Conservation (phyloP, 2,113 vertebrate species). For the Athene noctua region DNA sequence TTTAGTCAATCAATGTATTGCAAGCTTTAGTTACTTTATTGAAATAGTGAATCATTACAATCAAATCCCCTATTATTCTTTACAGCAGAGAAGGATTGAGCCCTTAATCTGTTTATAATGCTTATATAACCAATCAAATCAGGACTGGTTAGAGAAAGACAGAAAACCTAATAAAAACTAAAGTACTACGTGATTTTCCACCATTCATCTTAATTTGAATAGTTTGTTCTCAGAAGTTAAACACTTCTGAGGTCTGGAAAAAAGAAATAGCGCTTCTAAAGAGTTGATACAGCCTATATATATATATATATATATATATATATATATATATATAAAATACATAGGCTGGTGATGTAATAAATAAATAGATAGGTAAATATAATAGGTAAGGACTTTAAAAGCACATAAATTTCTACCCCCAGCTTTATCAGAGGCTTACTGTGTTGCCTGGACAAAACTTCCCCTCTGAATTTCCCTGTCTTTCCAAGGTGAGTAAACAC, state of each 20-base stretch:
- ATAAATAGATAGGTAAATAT: background rate
- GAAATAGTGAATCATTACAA: background rate
- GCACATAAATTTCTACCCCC: background rate
- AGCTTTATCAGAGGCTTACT: background rate
- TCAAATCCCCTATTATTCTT: background rate
- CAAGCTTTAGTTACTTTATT: background rate
- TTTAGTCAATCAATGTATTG: background rate
- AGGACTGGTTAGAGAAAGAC: background rate
- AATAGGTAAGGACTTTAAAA: background rate
- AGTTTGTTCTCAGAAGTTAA: background rate
- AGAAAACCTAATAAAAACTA: background rate
- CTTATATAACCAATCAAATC: background rate
- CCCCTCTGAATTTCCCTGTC: background rate
- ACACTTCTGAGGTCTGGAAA: background rate
- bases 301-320: background rate
- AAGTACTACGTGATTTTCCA: background rate
- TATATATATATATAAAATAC: background rate
- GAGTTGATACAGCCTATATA: background rate
- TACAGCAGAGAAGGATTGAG: background rate
- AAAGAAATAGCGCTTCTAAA: background rate
- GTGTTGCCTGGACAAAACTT: background rate
- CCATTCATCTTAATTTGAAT: background rate
- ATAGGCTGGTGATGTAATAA: background rate
- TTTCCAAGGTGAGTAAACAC: background rate
- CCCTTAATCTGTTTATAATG: background rate